Percentiles rank a stretch among this genome's conserved stretches.
Conservation (phyloP, 2,888 invertebrate species). For the Anticlea derivata region DNA sequence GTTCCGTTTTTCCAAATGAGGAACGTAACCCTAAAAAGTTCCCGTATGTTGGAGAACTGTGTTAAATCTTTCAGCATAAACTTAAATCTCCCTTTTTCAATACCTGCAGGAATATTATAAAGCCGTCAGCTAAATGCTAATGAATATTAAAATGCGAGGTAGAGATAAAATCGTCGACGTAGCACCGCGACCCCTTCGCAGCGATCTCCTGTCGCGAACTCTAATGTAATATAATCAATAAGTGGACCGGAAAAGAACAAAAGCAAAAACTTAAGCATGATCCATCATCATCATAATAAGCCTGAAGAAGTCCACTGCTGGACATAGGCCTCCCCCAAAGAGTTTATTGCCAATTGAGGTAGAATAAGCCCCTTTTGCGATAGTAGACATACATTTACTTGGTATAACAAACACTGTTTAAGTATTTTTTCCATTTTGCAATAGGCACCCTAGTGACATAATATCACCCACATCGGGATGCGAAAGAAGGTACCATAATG, state of each 20-base stretch:
- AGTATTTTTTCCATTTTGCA: too few species aligned
- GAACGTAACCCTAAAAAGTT: too few species aligned
- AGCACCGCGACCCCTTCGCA: constrained; percentile 59
- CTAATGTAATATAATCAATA: constrained; percentile 19
- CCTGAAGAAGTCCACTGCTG: too few species aligned
- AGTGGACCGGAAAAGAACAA: constrained; percentile 16
- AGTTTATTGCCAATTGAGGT: too few species aligned
- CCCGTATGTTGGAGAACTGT: too few species aligned
- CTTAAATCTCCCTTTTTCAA: constrained; percentile 1
- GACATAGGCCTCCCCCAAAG: too few species aligned
- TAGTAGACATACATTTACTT: too few species aligned
- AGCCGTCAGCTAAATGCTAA: constrained; percentile 47
- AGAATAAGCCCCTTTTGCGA: too few species aligned
- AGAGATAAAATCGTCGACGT: constrained; percentile 65
- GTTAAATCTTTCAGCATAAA: background rate
- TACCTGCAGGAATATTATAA: constrained; percentile 19
- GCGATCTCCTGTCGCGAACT: constrained; percentile 50
- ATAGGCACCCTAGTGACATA: too few species aligned
- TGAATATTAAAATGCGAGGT: constrained; percentile 61
- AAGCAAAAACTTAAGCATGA: constrained; percentile 2
- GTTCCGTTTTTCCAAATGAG: too few species aligned
- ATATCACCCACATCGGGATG: background rate
- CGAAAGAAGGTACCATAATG: background rate
- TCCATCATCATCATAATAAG: too few species aligned
- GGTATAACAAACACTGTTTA: too few species aligned